Evolutionary conservation across 2,797 vertebrate genomes (phyloP), one percentile per base, ranked within the genome.

Genomic region (Triplophysa bombifrons): DNA sequence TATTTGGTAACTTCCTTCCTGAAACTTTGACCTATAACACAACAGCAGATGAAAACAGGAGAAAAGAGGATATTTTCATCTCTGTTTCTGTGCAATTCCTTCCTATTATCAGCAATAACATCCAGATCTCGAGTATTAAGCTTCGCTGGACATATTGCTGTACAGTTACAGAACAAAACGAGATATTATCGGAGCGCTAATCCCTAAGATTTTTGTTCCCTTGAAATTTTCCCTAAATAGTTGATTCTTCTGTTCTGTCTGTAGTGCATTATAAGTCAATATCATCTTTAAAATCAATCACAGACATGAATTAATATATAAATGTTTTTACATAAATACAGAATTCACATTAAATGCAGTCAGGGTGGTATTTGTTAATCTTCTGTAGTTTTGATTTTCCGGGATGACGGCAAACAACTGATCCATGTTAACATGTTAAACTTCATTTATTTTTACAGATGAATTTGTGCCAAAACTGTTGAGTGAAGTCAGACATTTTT

Each of bases 181-280:
- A 81, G 76, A 87, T 85, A 74, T 70, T 19, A 83, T 83, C 82
- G 81, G n/a, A 38, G 72, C 71, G 70, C 80, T 85, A 85, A 88
- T 84, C 76, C 76, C 20, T 81, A 74, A 86, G 64, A 34, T 8
- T 67, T 19, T 7, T 51, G 4, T 17, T 60, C 38, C 38, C 34
- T 1, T 41, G 38, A 55, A 11, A 30, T 41, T 20, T 9, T 60
- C 12, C 53, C 16, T 74, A 11, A 11, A 46, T 46, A 3, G 13
- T 13, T 46, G 11, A 16, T 14, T 48, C 13, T 48, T 48, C 12
- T 48, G 46, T 48, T 48, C 13, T 48, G 1, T 41, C 41, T 10
- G 41, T 48, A 38, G 7, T 38, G 8, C 34, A 5, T 38, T 7
- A 38, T 4, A 1, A 7, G 3, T 13, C 44, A 50, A 50, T 5